Evolutionary conservation across 2,888 invertebrate genomes (phyloP), one percentile per base, ranked within the genome.

Genomic region (Dendrolimus houi): DNA sequence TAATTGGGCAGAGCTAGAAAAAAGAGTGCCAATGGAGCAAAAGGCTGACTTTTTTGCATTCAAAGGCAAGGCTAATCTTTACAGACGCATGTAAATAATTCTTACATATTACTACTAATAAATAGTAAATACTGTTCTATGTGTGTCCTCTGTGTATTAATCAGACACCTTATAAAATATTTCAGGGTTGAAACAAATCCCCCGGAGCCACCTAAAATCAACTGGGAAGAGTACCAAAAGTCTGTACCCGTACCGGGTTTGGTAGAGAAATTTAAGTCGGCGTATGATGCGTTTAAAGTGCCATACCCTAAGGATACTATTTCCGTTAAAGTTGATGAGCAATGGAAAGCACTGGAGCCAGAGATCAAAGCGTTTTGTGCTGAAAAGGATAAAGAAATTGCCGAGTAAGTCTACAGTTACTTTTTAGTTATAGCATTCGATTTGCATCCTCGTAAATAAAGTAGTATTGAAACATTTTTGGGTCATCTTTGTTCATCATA

Each of bases 191-290:
- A 64, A 17, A 64, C 77, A 3, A 79, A 72, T 60, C 87, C 89
- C 1, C 64, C 73, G 0, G 77, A 78, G 29, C 74, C 83, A 1
- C 88, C 89, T 0, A 74, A 77, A 68, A 87, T 90, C 40, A 69
- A 88, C 54, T 90, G 89, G 89, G 85, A 77, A 0, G 62, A 67
- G 8, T 89, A 86, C 61, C 64, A 74, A 13, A 84, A 85, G 59
- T 47, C 62, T 1, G 77, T 87, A 1, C 83, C 85, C 1, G 65
- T 80, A 0, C 55, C 66, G 9, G 80, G 79, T 0, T 69, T 88
- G 2, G 86, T 89, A 2, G 85, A 85, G 0, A 81, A 83, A 59
- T 73, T 87, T 41, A 77, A 83, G 62, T 56, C 71, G 0, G 70
- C 65, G 0, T 87, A 89, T 57, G 69, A 72, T 17, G 42, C 60